Evolutionary conservation across 2,888 invertebrate species (phyloP).

Genomic region (Amiota mariae): DNA sequence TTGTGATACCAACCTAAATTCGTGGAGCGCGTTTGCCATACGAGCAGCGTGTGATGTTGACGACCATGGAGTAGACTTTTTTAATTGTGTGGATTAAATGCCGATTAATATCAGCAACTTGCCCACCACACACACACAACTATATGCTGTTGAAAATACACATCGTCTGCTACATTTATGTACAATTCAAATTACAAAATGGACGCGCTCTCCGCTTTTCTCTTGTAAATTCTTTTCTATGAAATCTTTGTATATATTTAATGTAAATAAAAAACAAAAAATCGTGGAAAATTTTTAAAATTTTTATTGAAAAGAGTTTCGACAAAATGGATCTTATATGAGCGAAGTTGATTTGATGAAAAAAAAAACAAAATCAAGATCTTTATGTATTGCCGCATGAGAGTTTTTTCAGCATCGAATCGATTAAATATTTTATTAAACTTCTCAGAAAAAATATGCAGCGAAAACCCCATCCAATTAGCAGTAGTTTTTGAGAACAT

Average conservation of each 20-base stretch:
- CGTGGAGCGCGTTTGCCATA: conserved; percentile 44
- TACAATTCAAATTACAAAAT: conserved; percentile 37
- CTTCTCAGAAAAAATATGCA: too few relatives aligned
- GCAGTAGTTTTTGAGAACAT: too few relatives aligned
- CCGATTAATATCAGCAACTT: conserved; percentile 12
- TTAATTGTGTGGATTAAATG: too few relatives aligned
- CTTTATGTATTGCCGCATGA: too few relatives aligned
- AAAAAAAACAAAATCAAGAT: too few relatives aligned
- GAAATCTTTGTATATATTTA: conserved; percentile 70
- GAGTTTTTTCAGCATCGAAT: too few relatives aligned
- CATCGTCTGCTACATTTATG: neutral
- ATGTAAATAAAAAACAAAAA: conserved; percentile 68
- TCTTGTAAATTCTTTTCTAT: conserved; percentile 66
- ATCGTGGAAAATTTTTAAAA: conserved; percentile 27
- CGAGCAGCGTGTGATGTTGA: neutral
- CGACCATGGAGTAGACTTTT: too few relatives aligned
- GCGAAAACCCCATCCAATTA: too few relatives aligned
- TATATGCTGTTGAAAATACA: conserved; percentile 22
- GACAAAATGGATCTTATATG: too few relatives aligned
- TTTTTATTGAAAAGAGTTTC: neutral
- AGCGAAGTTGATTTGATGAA: too few relatives aligned
- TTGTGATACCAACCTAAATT: conserved; percentile 71
- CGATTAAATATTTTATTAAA: too few relatives aligned
- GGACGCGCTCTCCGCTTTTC: conserved; percentile 58
- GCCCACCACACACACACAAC: conserved; percentile 30